A percentile compares a stretch with the other conserved stretches of the same genome.
Evolutionary conservation across 2,888 invertebrate genomes (phyloP).

Genomic region (Ypsolopha sequella): DNA sequence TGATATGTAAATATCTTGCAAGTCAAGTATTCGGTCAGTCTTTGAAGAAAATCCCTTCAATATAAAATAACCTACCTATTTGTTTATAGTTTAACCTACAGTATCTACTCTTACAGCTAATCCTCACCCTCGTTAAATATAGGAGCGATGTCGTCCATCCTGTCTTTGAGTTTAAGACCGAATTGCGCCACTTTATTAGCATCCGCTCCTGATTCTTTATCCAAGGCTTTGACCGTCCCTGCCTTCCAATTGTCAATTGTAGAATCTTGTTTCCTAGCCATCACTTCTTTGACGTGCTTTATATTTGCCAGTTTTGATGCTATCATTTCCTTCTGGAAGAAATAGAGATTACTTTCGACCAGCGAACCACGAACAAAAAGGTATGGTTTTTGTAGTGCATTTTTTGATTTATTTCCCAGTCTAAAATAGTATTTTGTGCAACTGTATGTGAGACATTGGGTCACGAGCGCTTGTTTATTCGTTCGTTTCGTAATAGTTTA

Average conservation of each 20-base stretch:
- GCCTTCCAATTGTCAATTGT: constrained; percentile 31
- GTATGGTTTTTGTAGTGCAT: too few relatives aligned
- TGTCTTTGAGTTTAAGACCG: constrained; percentile 44
- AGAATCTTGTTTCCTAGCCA: constrained; percentile 27
- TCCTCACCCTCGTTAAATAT: constrained; percentile 51
- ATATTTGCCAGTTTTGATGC: constrained; percentile 36
- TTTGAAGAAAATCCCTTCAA: too few relatives aligned
- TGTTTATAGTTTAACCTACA: too few relatives aligned
- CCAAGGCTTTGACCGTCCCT: constrained; percentile 27
- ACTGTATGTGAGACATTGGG: too few relatives aligned
- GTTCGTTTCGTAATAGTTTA: too few relatives aligned
- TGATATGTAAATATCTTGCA: too few relatives aligned
- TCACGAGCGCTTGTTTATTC: too few relatives aligned
- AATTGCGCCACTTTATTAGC: constrained; percentile 42
- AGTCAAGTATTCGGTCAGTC: too few relatives aligned
- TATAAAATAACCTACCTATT: too few relatives aligned
- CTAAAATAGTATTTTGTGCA: too few relatives aligned
- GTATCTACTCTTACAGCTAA: neutral
- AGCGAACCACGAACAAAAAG: too few relatives aligned
- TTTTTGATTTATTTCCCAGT: too few relatives aligned
- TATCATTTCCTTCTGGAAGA: constrained; percentile 44
- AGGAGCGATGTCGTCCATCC: constrained; percentile 51
- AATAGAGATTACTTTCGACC: neutral
- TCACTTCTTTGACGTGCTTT: constrained; percentile 32
- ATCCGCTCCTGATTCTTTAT: constrained; percentile 31